phyloP scores from a whole-genome alignment of 2,797 vertebrate genomes.

The Hipposideros larvatus region DNA sequence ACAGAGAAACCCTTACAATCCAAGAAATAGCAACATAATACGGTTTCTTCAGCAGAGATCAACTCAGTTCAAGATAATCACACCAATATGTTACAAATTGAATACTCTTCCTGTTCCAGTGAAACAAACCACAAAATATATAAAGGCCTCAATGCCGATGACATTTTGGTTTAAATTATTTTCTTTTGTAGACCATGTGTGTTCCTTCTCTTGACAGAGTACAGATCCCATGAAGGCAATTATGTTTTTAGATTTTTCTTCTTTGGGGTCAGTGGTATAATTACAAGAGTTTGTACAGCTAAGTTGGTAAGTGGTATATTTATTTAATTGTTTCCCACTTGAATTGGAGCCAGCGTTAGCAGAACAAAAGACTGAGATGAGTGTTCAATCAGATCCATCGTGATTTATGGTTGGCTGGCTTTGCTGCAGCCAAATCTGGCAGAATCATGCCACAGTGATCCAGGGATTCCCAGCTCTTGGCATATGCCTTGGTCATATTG shows the following conservation, averaged over 20 bases:
- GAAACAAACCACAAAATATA: constrained; percentile 73
- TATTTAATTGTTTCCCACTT: constrained; percentile 73
- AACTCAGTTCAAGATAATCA: constrained; percentile 72
- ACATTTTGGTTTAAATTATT: constrained; percentile 81
- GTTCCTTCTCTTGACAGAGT: constrained; percentile 75
- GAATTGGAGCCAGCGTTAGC: background rate
- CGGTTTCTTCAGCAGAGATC: constrained; percentile 54
- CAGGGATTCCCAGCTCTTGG: background rate
- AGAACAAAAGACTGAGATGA: constrained; percentile 4
- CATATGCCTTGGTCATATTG: background rate
- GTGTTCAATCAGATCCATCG: background rate
- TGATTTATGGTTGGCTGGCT: background rate
- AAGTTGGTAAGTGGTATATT: constrained; percentile 62
- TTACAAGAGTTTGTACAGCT: constrained; percentile 55
- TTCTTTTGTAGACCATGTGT: constrained; percentile 81
- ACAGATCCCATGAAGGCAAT: constrained; percentile 61
- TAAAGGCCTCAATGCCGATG: constrained; percentile 67
- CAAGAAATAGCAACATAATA: constrained; percentile 52
- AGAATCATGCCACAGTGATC: background rate
- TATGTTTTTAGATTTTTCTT: constrained; percentile 70
- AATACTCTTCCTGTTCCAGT: constrained; percentile 69
- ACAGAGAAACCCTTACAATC: constrained; percentile 41
- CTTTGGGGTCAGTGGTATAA: constrained; percentile 66
- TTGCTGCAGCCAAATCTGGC: background rate
- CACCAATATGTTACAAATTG: constrained; percentile 78